A percentile compares a stretch with the other conserved stretches of the same genome.
Evolutionary conservation across 1,140 invertebrate species (phyloP).

Genomic region (Macrotrachela quadricornifera): DNA sequence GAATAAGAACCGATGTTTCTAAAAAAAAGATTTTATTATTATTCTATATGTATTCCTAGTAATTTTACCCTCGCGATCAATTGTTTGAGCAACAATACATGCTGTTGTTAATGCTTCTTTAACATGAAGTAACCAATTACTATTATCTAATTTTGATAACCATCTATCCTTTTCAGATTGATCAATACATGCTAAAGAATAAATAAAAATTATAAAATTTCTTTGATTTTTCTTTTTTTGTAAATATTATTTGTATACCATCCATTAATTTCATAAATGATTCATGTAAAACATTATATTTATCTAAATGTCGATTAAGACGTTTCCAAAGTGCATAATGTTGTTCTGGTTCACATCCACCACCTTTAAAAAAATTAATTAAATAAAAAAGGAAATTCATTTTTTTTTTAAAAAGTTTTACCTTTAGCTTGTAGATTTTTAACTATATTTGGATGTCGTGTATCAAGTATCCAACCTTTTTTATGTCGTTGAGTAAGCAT

Average conservation of each 20-base stretch:
- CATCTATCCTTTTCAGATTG: conserved; percentile 37
- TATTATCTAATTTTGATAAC: conserved; percentile 64
- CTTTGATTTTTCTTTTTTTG: too few species aligned
- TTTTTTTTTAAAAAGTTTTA: too few species aligned
- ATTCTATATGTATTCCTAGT: too few species aligned
- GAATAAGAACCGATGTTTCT: conserved; percentile 60
- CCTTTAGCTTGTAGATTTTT: conserved; percentile 48
- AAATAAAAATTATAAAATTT: too few species aligned
- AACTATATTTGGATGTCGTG: conserved; percentile 52
- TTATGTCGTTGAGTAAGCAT: conserved; percentile 50
- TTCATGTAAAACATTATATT: conserved; percentile 56
- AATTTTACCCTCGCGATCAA: too few species aligned
- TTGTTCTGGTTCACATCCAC: conserved; percentile 69
- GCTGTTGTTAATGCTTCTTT: conserved; percentile 75
- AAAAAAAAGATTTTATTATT: background rate
- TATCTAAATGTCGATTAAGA: conserved; percentile 71
- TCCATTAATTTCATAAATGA: conserved; percentile 77
- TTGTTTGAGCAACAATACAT: conserved; percentile 52
- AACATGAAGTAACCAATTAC: conserved; percentile 71
- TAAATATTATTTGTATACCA: too few species aligned
- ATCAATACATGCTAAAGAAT: background rate
- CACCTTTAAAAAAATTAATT: too few species aligned
- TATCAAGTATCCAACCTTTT: conserved; percentile 76
- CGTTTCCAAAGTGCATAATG: conserved; percentile 90
- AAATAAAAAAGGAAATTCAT: too few species aligned